A percentile compares a stretch with the other conserved stretches of the same genome.
Evolutionary conservation across 1,140 invertebrate genomes (phyloP).

Genomic region (Drosophila guanche): DNA sequence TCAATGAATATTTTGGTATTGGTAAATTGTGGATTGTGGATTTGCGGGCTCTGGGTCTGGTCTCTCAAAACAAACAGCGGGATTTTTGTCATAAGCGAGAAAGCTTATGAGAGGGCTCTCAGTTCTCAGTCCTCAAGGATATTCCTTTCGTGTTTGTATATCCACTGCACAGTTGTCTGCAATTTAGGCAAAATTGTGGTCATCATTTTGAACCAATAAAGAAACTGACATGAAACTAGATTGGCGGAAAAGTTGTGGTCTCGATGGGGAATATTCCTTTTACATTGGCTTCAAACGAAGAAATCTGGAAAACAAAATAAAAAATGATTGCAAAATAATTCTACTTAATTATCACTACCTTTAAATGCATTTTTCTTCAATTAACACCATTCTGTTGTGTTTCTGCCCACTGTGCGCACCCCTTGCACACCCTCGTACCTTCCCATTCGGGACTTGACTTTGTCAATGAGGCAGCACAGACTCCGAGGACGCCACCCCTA

Average conservation of each 20-base stretch:
- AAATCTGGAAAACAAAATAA: no score
- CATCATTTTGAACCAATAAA: neutral
- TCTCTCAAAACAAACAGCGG: constrained; percentile 68
- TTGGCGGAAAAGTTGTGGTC: no score
- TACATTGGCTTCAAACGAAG: no score
- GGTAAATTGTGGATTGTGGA: constrained; percentile 11
- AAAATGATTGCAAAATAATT: no score
- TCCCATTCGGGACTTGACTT: constrained; percentile 58
- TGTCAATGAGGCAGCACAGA: constrained; percentile 52
- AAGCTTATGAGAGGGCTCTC: constrained; percentile 34
- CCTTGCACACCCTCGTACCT: neutral
- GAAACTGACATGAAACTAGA: no score
- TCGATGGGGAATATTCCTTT: no score
- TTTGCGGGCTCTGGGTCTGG: constrained; percentile 16
- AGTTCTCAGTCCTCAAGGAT: neutral
- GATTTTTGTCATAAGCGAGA: constrained; percentile 64
- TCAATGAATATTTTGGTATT: constrained; percentile 50
- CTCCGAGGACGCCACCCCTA: constrained; percentile 34
- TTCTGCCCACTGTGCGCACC: constrained; percentile 46
- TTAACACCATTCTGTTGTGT: neutral
- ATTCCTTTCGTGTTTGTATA: constrained; percentile 45
- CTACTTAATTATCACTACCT: neutral
- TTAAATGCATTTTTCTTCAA: neutral
- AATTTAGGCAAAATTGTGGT: neutral
- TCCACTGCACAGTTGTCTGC: constrained; percentile 26